These are phyloP conservation scores for Drosophila prolongata DNA, from an alignment of 2,888 invertebrate genomes.

Conservation along the genomic window DNA sequence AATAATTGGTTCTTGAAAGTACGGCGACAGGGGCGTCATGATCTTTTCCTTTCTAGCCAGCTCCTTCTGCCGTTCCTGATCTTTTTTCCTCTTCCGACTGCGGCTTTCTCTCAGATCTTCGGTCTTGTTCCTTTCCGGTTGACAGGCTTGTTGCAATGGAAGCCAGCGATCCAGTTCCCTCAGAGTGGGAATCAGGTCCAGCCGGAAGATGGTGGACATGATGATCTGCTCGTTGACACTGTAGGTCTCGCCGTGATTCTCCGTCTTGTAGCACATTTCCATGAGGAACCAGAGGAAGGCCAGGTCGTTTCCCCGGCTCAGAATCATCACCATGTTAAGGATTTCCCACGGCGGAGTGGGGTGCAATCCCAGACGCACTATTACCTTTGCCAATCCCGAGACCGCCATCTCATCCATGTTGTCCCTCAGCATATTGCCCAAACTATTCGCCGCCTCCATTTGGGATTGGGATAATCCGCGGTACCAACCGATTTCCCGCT, in stretches of 20 bases:
- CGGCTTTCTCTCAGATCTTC: not conserved
- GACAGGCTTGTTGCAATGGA: conserved; percentile 62
- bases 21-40: conserved; percentile 28
- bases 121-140: conserved; percentile 6
- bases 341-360: conserved; percentile 56
- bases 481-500: conserved; percentile 74
- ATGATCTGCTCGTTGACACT: conserved; percentile 81
- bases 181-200: conserved; percentile 81
- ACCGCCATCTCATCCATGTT: conserved; percentile 75
- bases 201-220: conserved; percentile 77
- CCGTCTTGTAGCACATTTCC: conserved; percentile 77
- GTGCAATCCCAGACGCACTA: conserved; percentile 70
- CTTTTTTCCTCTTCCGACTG: not conserved
- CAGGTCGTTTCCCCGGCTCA: conserved; percentile 81
- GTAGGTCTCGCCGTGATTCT: conserved; percentile 44
- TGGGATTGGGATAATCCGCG: conserved; percentile 77
- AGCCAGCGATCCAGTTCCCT: conserved; percentile 79
- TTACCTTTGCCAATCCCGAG: conserved; percentile 49
- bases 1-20: conserved; percentile 33
- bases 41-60: not conserved
- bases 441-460: conserved; percentile 57
- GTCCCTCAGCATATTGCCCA: conserved; percentile 67
- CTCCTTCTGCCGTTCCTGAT: not conserved
- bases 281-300: conserved; percentile 83
- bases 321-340: conserved; percentile 57